Evolutionary conservation across 2,888 invertebrate genomes (phyloP).

Genomic region (Lycaena phlaeas): DNA sequence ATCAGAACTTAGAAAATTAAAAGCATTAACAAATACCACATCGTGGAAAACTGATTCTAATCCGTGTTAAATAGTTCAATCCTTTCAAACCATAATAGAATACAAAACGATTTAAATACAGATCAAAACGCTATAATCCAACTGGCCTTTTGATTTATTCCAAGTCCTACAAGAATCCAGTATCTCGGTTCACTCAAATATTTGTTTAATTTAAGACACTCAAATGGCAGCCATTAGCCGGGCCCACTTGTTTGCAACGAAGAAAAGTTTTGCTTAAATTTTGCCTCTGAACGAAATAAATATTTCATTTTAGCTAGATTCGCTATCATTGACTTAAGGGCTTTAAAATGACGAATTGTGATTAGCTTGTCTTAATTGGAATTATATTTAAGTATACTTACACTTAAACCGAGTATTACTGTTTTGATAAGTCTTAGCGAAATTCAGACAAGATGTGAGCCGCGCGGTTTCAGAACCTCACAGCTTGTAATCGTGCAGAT

Average conservation of each 20-base stretch:
- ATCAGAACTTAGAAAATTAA: no score
- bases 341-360: neutral
- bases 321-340: neutral
- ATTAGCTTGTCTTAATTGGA: neutral
- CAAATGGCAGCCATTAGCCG: constrained; percentile 23
- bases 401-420: no score
- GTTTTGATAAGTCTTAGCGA: no score
- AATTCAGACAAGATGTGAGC: no score
- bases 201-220: constrained; percentile 29
- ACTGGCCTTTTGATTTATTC: constrained; percentile 5
- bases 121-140: neutral
- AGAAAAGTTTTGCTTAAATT: constrained; percentile 1
- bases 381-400: neutral
- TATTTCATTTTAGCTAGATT: neutral
- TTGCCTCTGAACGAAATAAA: neutral
- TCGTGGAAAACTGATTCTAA: no score
- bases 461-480: no score
- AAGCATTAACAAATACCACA: no score
- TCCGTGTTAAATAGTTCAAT: no score
- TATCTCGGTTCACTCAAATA: constrained; percentile 16
- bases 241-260: constrained; percentile 16
- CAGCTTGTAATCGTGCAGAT: no score
- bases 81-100: no score
- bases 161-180: neutral
- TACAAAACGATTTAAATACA: constrained; percentile 5